These are phyloP conservation scores for Pygmarrhopalites habei DNA, from an alignment of 1,140 invertebrate species.

Conservation along the genomic window DNA sequence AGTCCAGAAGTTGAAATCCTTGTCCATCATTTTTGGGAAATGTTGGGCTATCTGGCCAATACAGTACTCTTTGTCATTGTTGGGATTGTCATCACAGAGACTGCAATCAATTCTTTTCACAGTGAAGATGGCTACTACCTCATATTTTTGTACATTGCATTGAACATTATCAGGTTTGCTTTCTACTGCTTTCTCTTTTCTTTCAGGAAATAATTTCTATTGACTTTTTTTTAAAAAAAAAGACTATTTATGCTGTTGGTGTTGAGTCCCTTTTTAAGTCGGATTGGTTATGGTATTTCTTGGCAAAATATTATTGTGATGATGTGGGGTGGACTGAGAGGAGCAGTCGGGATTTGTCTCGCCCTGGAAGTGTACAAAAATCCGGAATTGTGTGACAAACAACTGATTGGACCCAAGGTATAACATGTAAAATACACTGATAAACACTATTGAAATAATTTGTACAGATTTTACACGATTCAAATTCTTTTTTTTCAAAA, in stretches of 20 bases:
- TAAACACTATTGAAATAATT: neutral
- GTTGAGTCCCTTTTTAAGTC: slow-evolving; percentile 44
- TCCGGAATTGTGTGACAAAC: slow-evolving; percentile 36
- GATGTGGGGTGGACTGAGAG: slow-evolving; percentile 41
- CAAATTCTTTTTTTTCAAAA: neutral
- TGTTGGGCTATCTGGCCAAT: slow-evolving; percentile 47
- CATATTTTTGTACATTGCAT: slow-evolving; percentile 43
- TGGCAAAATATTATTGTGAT: slow-evolving; percentile 42
- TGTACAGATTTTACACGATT: neutral
- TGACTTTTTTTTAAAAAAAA: neutral
- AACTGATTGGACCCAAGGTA: slow-evolving; percentile 39
- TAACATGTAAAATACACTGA: neutral
- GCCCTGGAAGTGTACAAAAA: slow-evolving; percentile 41
- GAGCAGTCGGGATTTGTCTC: slow-evolving; percentile 42
- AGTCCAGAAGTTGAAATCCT: slow-evolving; percentile 47
- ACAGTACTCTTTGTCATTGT: slow-evolving; percentile 49
- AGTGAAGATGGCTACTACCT: slow-evolving; percentile 44
- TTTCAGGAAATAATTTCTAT: neutral
- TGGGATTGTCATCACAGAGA: slow-evolving; percentile 46
- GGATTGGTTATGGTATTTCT: slow-evolving; percentile 46
- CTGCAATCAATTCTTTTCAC: slow-evolving; percentile 35
- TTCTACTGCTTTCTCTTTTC: neutral
- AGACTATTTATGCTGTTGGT: slow-evolving; percentile 42
- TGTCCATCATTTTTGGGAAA: slow-evolving; percentile 49
- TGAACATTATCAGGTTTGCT: slow-evolving; percentile 44